Percentiles rank a stretch among this genome's conserved stretches.
Conservation (phyloP, 2,888 invertebrate species). For the Physocephala rufipes region DNA sequence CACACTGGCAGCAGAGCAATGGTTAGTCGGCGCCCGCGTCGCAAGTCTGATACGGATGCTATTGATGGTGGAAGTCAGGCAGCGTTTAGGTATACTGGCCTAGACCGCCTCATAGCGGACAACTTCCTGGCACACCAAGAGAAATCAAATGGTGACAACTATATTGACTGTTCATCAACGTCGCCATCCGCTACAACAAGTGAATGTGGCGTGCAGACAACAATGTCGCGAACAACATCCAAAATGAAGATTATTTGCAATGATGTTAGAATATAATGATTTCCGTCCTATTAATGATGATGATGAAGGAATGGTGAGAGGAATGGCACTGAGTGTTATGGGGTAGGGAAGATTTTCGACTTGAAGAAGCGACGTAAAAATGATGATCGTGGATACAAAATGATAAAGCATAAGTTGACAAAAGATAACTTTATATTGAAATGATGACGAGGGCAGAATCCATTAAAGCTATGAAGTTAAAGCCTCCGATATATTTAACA, state of each 20-base stretch:
- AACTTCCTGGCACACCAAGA: conserved; percentile 64
- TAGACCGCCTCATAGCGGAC: conserved; percentile 64
- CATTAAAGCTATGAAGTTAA: background rate
- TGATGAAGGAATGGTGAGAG: no score
- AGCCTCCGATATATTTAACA: background rate
- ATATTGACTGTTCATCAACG: conserved; percentile 61
- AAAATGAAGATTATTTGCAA: conserved; percentile 59
- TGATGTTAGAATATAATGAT: conserved; percentile 59
- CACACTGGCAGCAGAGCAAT: conserved; percentile 51
- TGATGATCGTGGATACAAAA: no score
- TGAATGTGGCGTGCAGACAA: conserved; percentile 45
- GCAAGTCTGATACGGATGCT: conserved; percentile 63
- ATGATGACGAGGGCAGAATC: background rate
- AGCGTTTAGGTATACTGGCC: conserved; percentile 63
- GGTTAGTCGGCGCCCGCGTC: conserved; percentile 59
- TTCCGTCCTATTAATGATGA: background rate
- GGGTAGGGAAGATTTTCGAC: no score
- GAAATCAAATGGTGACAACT: conserved; percentile 56
- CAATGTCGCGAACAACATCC: conserved; percentile 49
- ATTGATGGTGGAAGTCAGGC: conserved; percentile 52
- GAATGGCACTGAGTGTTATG: no score
- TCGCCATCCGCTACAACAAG: conserved; percentile 56
- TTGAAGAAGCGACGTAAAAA: background rate
- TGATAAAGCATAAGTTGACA: no score
- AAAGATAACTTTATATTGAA: no score